Evolutionary conservation across 2,888 invertebrate genomes (phyloP), one percentile per base, ranked within the genome.

Genomic region (Oligia fasciuncula): DNA sequence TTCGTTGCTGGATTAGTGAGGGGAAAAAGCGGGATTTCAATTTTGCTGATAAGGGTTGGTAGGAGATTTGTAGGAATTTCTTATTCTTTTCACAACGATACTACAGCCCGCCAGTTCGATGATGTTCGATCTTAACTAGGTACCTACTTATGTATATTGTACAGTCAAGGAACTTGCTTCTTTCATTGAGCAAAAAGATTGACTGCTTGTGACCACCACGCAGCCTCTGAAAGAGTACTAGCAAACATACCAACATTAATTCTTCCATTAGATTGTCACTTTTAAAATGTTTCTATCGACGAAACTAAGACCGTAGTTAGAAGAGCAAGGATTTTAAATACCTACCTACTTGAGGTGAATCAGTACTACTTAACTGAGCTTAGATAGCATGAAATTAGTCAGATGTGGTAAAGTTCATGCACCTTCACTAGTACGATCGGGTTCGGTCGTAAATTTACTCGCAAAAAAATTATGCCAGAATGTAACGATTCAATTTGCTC

Each of bases 1-100:
- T 83, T 81, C 75, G 76, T 75, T 84, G 79, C 65, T 67, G 23
- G 8, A 74, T 29, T 95, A 95, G 94, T 89, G 94, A 92, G 90
- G 95, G 79, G 86, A 79, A 70, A 74, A 23, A 11, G 35, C 89
- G 88, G 89, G 88, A 88, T 63, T 79, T 23, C 0, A 43, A 19
- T 43, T 46, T 60, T 62, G 8, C 2, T 51, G 11, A 19, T 40
- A 19, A 1, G 8, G 6, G 35, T 65, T 65, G 35, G 9, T 49
- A 49, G 49, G 49, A 23, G 14, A 19, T 72, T 57, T n/a, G 23
- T 75, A 35, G 1, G 5, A 29, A 19, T 14, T 23, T 23, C 14
- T 49, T 49, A 19, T 19, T 29, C 0, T 19, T 29, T 49, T 49
- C 2, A 29, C 0, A 19, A 5, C 3, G 46, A 29, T 29, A 49